A percentile compares a stretch with the other conserved stretches of the same genome.
These are phyloP conservation scores for Stegana nigrithorax DNA, from an alignment of 2,888 invertebrate species.

Conservation along the genomic window DNA sequence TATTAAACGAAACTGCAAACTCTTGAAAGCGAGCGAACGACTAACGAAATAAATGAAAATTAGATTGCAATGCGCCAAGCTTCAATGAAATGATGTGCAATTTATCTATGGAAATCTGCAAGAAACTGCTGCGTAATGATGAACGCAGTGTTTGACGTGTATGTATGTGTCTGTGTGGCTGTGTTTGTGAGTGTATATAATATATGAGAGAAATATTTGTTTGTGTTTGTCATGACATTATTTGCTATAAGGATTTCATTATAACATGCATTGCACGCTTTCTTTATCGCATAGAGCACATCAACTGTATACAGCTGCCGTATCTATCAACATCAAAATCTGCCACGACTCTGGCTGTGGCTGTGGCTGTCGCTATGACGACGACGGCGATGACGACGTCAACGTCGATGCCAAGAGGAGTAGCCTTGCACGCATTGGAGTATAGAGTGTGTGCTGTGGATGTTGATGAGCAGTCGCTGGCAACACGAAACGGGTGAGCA, in stretches of 20 bases:
- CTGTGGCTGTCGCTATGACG: too few species aligned
- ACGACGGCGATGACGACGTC: too few species aligned
- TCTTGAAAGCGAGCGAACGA: too few species aligned
- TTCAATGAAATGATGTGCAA: conserved; percentile 56
- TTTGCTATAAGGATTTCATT: conserved; percentile 59
- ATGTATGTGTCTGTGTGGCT: background rate
- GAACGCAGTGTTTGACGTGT: conserved; percentile 27
- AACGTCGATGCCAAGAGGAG: too few species aligned
- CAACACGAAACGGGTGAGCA: conserved; percentile 11
- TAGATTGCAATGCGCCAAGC: conserved; percentile 20
- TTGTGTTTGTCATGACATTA: conserved; percentile 40
- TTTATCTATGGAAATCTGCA: conserved; percentile 52
- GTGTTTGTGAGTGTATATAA: background rate
- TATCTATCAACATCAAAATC: conserved; percentile 53
- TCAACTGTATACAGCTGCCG: conserved; percentile 31
- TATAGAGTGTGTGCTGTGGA: background rate
- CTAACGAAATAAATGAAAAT: background rate
- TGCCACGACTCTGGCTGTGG: too few species aligned
- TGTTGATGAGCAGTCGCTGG: background rate
- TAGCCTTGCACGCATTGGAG: too few species aligned
- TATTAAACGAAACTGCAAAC: too few species aligned
- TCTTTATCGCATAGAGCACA: conserved; percentile 51
- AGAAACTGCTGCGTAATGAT: conserved; percentile 55
- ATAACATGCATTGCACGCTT: conserved; percentile 56
- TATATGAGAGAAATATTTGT: conserved; percentile 17